Evolutionary conservation across 2,888 invertebrate species (phyloP), one percentile per base, ranked within the genome.

Genomic region (Beris chalybata): DNA sequence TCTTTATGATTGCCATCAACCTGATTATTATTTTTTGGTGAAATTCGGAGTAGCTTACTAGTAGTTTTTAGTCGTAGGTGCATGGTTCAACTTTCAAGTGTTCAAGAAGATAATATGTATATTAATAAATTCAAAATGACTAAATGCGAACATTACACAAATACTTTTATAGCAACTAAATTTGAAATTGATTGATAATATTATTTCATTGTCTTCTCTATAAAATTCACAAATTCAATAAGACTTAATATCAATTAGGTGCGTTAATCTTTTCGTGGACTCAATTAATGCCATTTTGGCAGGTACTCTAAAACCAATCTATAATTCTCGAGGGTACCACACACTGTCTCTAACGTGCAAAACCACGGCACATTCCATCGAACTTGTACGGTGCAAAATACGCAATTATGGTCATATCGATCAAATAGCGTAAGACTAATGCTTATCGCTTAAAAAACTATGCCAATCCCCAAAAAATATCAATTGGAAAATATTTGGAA

Each of bases 251-350:
- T 43, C 61, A 61, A 61, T 61, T 61, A 52, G 61, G 52, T 22
- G 38, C 50, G 32, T 52, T 50, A 32, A 52, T 61, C 50, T 52
- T 32, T 43, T 29, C 30, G n/a, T 61, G 50, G 50, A 50, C 29
- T 11, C 61, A 32, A 52, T 52, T 61, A 45, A 61, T 50, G 50
- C 61, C 52, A 50, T 50, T 61, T 61, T 29, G 52, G 52, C 61
- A 47, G 47, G 61, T 52, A 61, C 52, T 52, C 50, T 50, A 61
- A 50, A 61, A 61, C 22, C 43, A 13, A 50, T 61, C 11, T 50
- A 61, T 61, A 52, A 50, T 52, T 50, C 32, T 31, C 9, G 22
- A 50, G 29, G 52, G 15, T 9, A n/a, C 30, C n/a, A 12, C 22
- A 15, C 5, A 15, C 29, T 44, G 11, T 44, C 15, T 56, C 44